These are phyloP conservation scores for Lepidurus arcticus DNA, from an alignment of 1,140 invertebrate genomes.

Conservation along the genomic window DNA sequence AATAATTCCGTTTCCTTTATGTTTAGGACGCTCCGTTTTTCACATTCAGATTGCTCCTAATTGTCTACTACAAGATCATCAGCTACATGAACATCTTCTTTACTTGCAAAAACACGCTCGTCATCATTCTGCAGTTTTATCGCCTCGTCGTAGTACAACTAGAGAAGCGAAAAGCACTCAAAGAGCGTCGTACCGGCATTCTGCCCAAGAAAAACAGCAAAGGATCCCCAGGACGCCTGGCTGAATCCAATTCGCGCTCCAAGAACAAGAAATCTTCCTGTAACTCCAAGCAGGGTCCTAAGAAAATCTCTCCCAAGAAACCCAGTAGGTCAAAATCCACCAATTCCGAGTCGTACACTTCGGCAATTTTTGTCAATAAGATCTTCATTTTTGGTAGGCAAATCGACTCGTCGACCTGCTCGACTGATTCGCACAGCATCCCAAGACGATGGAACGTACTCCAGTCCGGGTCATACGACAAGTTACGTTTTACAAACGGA, in stretches of 20 bases:
- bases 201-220: slow-evolving; percentile 36
- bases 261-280: not conserved
- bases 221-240: slow-evolving; percentile 1
- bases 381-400: not conserved
- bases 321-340: not conserved
- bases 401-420: slow-evolving; percentile 20
- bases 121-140: slow-evolving; percentile 78
- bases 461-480: slow-evolving; percentile 30
- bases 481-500: slow-evolving; percentile 24
- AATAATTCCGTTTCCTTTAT: not conserved
- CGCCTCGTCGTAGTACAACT: slow-evolving; percentile 71
- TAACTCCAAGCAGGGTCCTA: not conserved
- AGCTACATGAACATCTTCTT: slow-evolving; percentile 91
- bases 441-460: slow-evolving; percentile 31
- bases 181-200: slow-evolving; percentile 40
- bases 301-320: not conserved
- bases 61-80: slow-evolving; percentile 76
- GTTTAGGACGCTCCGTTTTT: slow-evolving; percentile 73
- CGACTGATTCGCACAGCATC: slow-evolving; percentile 30
- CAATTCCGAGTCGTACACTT: not conserved
- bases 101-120: slow-evolving; percentile 80
- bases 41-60: slow-evolving; percentile 71
- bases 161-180: slow-evolving; percentile 55
- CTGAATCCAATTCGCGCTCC: not conserved
- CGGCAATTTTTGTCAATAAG: not conserved